Evolutionary conservation across 2,113 vertebrate species (phyloP).

Genomic region (Pluvianellus socialis): DNA sequence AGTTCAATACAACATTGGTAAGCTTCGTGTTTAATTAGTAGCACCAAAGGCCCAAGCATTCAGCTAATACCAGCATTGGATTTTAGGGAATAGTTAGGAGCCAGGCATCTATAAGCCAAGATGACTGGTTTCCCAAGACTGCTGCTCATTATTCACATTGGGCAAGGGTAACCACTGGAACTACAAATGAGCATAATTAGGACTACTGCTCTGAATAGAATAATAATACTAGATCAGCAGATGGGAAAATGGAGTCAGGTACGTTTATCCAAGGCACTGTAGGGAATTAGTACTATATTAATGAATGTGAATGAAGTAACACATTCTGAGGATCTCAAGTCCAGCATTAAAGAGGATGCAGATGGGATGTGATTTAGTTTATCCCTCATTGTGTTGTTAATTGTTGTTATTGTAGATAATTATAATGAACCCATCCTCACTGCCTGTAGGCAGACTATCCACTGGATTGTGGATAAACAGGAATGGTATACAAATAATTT

Average conservation of each 20-base stretch:
- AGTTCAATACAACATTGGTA: neutral
- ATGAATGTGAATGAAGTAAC: neutral
- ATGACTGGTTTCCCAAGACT: neutral
- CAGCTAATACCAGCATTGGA: neutral
- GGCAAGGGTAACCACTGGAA: slow-evolving; percentile 17
- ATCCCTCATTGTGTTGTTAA: slow-evolving; percentile 25
- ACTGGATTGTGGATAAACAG: slow-evolving; percentile 40
- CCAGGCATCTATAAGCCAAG: neutral
- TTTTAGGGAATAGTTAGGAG: neutral
- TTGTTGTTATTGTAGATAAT: slow-evolving; percentile 45
- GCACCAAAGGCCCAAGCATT: neutral
- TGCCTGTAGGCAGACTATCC: neutral
- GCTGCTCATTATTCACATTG: neutral
- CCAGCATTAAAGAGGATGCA: slow-evolving; percentile 1
- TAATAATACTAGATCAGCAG: neutral
- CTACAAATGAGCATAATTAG: slow-evolving; percentile 34
- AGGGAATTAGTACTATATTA: neutral
- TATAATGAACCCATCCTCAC: neutral
- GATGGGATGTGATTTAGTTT: slow-evolving; percentile 32
- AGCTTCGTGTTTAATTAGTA: neutral
- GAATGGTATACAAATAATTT: slow-evolving; percentile 6
- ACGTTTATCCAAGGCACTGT: neutral
- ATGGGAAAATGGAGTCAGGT: slow-evolving; percentile 42
- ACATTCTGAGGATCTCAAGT: neutral
- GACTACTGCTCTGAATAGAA: neutral